phyloP scores from a whole-genome alignment of 2,113 vertebrate species.

The Misgurnus anguillicaudatus region DNA sequence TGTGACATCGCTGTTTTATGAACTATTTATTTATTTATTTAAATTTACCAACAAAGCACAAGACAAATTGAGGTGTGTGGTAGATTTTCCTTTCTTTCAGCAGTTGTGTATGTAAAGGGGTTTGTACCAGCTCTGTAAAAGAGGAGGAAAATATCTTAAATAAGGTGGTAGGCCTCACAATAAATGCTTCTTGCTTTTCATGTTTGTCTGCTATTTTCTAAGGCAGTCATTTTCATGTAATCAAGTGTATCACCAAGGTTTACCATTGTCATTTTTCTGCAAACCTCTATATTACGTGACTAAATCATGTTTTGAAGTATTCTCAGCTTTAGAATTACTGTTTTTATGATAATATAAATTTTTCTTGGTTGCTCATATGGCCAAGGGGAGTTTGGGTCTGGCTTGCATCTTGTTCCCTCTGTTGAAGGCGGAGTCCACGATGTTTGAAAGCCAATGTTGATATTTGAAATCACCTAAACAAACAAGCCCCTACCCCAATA shows the following conservation, averaged over 20 bases:
- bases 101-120: constrained; percentile 8
- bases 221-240: constrained; percentile 14
- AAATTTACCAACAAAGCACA: constrained; percentile 44
- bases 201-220: constrained; percentile 13
- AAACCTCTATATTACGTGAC: neutral
- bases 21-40: constrained; percentile 40
- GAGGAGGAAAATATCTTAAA: constrained; percentile 3
- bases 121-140: constrained; percentile 7
- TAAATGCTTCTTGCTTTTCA: neutral
- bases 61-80: constrained; percentile 9
- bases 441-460: no score
- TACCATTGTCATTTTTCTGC: neutral
- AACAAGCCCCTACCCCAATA: no score
- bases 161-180: constrained; percentile 9
- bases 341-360: no score
- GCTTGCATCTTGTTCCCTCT: neutral
- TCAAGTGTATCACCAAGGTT: neutral
- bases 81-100: neutral
- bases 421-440: no score
- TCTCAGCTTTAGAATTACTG: neutral
- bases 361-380: no score
- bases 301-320: neutral
- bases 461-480: no score
- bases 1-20: constrained; percentile 26
- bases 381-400: neutral